Conservation (phyloP, 2,888 invertebrate genomes). For the Sepiola atlantica region DNA sequence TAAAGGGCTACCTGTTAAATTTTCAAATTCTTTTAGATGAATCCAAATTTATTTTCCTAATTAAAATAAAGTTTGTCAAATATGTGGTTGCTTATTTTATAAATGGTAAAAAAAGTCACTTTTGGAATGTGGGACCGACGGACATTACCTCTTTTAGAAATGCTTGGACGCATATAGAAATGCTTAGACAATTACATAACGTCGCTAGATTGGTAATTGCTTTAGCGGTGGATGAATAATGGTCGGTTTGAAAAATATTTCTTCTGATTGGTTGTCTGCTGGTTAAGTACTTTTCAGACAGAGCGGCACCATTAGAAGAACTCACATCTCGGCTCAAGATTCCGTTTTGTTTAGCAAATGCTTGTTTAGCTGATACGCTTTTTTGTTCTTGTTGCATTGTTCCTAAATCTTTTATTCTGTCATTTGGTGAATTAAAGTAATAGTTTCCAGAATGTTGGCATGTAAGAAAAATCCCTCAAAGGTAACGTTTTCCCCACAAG, state of each 20-base stretch:
- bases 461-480: background rate
- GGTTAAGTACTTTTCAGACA: conserved; percentile 1
- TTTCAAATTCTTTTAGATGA: too few species aligned
- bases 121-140: too few species aligned
- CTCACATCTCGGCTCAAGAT: background rate
- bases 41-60: too few species aligned
- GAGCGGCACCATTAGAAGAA: background rate
- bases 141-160: too few species aligned
- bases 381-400: background rate
- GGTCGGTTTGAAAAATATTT: background rate
- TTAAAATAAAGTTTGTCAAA: too few species aligned
- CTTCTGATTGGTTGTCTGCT: background rate
- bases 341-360: background rate
- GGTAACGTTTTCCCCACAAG: background rate
- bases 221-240: background rate
- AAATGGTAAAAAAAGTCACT: too few species aligned
- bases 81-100: too few species aligned
- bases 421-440: conserved; percentile 32
- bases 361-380: background rate
- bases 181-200: too few species aligned
- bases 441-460: background rate
- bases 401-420: background rate
- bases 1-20: too few species aligned
- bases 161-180: too few species aligned
- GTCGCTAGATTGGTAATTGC: background rate